phyloP scores from a whole-genome alignment of 2,888 invertebrate genomes.

The Aquatica leii region DNA sequence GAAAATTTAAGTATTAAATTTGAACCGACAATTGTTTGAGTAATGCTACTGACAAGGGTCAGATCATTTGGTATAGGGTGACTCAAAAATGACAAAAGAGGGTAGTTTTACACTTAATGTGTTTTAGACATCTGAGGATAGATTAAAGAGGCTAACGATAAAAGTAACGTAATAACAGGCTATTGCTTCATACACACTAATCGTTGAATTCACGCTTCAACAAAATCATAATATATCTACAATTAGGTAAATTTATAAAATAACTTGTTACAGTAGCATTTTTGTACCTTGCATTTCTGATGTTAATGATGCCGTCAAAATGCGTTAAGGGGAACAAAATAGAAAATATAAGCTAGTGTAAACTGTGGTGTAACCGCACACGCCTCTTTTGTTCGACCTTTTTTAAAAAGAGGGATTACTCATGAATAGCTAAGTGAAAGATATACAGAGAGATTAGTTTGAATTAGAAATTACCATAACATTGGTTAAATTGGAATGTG shows the following conservation, averaged over 20 bases:
- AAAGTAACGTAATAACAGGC: no score
- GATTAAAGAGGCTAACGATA: constrained; percentile 38
- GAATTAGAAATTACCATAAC: constrained; percentile 54
- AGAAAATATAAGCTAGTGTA: constrained; percentile 46
- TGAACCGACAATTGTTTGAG: background rate
- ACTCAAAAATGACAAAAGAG: constrained; percentile 46
- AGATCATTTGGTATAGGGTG: constrained; percentile 39
- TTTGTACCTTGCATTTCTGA: constrained; percentile 54
- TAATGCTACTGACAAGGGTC: constrained; percentile 27
- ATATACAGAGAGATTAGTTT: constrained; percentile 54
- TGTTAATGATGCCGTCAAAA: constrained; percentile 45
- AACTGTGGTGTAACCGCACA: constrained; percentile 52
- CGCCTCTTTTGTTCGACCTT: constrained; percentile 48
- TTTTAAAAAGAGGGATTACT: constrained; percentile 52
- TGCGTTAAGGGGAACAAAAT: constrained; percentile 40
- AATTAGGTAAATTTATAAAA: no score
- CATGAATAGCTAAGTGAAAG: constrained; percentile 57
- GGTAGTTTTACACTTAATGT: constrained; percentile 44
- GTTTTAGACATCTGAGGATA: constrained; percentile 42
- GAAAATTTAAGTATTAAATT: background rate
- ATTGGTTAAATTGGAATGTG: constrained; percentile 43
- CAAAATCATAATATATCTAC: no score
- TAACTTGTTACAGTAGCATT: no score
- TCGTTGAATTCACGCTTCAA: no score
- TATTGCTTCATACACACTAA: no score